A percentile compares a stretch with the other conserved stretches of the same genome.
Evolutionary conservation across 2,888 invertebrate species (phyloP).

Genomic region (Andrena marginata): DNA sequence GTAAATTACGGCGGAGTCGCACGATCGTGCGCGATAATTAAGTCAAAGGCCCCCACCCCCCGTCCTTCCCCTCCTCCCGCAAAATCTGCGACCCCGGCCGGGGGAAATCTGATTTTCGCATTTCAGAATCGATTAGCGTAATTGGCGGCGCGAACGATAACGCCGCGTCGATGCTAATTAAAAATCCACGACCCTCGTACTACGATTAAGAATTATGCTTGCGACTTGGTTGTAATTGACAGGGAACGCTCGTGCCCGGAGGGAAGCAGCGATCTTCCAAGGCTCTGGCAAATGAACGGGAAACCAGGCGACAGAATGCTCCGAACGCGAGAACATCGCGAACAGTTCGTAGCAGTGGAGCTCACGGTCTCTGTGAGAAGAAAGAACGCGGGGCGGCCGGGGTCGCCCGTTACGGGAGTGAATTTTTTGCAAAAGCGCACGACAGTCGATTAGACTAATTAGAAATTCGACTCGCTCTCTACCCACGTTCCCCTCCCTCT

Average conservation of each 20-base stretch:
- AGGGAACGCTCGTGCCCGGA: constrained; percentile 19
- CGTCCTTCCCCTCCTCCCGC: constrained; percentile 40
- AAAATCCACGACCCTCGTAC: background rate
- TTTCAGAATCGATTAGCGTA: background rate
- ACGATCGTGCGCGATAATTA: constrained; percentile 54
- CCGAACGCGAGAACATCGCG: too few relatives aligned
- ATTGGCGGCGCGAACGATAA: constrained; percentile 3
- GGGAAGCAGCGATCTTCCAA: constrained; percentile 1
- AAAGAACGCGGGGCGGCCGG: too few relatives aligned
- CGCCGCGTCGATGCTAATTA: background rate
- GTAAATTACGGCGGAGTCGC: constrained; percentile 46
- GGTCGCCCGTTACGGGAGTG: too few relatives aligned
- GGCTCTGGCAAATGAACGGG: background rate
- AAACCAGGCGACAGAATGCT: too few relatives aligned
- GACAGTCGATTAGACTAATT: too few relatives aligned
- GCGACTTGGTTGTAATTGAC: constrained; percentile 49
- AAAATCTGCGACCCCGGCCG: constrained; percentile 71
- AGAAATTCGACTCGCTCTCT: background rate
- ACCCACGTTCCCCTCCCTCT: background rate
- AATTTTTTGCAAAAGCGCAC: too few relatives aligned
- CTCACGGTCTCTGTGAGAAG: too few relatives aligned
- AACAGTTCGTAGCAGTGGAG: too few relatives aligned
- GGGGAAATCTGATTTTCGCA: background rate
- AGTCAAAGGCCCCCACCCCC: constrained; percentile 33
- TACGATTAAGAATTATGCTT: constrained; percentile 37